phyloP scores from a whole-genome alignment of 2,888 invertebrate species.

The Perizoma flavofasciatum region DNA sequence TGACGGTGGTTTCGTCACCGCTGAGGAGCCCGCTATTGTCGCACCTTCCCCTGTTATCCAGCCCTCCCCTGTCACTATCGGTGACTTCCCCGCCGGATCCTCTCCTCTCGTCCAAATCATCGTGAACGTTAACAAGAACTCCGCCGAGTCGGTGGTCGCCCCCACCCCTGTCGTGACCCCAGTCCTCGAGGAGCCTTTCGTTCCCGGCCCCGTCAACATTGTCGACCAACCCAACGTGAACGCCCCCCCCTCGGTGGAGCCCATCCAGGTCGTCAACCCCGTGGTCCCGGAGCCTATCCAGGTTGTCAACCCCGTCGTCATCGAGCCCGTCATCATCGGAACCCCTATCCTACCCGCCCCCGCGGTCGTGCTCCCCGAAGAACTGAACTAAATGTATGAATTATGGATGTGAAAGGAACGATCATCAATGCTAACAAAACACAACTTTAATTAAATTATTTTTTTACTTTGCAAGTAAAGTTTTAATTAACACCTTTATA shows the following conservation, averaged over 20 bases:
- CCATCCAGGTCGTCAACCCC: constrained; percentile 37
- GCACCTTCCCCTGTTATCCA: constrained; percentile 35
- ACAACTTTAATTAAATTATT: constrained; percentile 6
- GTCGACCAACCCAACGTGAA: constrained; percentile 13
- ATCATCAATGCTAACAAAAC: constrained; percentile 5
- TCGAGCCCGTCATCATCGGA: constrained; percentile 45
- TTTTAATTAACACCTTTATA: too few relatives aligned
- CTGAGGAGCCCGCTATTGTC: constrained; percentile 37
- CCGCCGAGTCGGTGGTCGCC: constrained; percentile 22
- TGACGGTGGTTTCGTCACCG: constrained; percentile 22
- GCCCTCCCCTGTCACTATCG: constrained; percentile 6
- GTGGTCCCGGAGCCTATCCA: constrained; percentile 38
- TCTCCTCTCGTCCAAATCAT: constrained; percentile 40
- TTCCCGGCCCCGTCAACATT: constrained; percentile 29
- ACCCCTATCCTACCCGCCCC: constrained; percentile 49
- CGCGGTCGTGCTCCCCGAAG: constrained; percentile 52
- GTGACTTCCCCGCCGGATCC: constrained; percentile 16
- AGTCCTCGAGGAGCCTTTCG: constrained; percentile 27
- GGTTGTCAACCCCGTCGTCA: constrained; percentile 34
- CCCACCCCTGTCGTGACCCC: constrained; percentile 25
- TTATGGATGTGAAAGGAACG: constrained; percentile 3
- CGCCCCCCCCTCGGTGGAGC: constrained; percentile 21
- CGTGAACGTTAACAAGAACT: constrained; percentile 31
- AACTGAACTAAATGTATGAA: constrained; percentile 46
- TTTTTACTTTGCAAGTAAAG: too few relatives aligned